A percentile compares a stretch with the other conserved stretches of the same genome.
Evolutionary conservation across 2,113 vertebrate species (phyloP).

Genomic region (Gracilinanus agilis): DNA sequence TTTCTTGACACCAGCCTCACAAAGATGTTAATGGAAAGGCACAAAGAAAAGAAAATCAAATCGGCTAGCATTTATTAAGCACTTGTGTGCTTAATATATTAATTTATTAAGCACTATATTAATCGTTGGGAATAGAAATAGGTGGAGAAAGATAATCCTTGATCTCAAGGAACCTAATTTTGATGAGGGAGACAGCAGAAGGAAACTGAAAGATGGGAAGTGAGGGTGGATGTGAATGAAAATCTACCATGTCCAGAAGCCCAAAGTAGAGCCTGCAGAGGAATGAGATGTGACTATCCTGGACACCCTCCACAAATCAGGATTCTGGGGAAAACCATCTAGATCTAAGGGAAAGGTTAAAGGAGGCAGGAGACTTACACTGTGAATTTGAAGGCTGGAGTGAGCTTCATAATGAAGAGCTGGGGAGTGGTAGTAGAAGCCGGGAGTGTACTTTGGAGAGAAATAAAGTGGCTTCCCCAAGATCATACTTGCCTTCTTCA

Average conservation of each 20-base stretch:
- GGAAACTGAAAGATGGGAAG: no score
- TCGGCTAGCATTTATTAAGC: neutral
- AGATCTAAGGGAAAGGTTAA: neutral
- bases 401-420: no score
- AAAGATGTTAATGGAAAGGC: neutral
- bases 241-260: neutral
- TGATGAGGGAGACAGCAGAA: no score
- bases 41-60: neutral
- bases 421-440: no score
- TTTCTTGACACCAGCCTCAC: neutral
- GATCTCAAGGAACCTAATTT: no score
- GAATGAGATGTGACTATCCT: neutral
- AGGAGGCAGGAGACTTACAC: neutral
- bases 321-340: neutral
- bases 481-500: no score
- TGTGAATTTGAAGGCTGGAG: no score
- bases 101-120: no score
- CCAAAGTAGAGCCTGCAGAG: neutral
- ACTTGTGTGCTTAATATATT: neutral
- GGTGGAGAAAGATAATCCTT: neutral
- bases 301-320: neutral
- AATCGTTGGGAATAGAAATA: neutral
- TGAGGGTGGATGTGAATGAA: neutral
- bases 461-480: no score
- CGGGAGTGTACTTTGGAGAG: no score